Percentiles rank a stretch among this genome's conserved stretches.
phyloP scores from a whole-genome alignment of 2,113 vertebrate species.

The Paedocypris sp. region DNA sequence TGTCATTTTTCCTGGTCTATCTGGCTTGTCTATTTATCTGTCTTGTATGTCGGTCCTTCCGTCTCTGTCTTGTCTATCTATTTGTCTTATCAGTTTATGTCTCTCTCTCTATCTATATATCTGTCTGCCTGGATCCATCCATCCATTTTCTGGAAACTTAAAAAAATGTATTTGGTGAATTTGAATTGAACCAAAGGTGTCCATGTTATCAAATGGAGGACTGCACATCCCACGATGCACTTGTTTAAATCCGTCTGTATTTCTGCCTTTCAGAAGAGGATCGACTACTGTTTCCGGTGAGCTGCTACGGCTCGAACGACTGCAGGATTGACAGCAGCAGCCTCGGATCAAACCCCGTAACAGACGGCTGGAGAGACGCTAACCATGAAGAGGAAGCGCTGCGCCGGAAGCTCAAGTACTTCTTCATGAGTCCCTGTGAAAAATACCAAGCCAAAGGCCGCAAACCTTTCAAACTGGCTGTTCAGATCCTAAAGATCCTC shows the following conservation, averaged over 20 bases:
- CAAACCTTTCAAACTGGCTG: constrained; percentile 73
- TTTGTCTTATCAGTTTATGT: too few species aligned
- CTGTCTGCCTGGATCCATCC: too few species aligned
- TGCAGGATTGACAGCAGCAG: constrained; percentile 24
- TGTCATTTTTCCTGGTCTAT: too few species aligned
- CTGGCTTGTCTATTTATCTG: too few species aligned
- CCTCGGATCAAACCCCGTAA: not conserved
- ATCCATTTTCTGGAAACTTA: too few species aligned
- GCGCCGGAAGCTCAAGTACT: constrained; percentile 79
- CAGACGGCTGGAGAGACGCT: constrained; percentile 39
- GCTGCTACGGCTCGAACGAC: constrained; percentile 43
- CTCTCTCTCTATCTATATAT: too few species aligned
- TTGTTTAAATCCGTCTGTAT: not conserved
- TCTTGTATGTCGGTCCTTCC: too few species aligned
- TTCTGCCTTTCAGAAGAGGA: constrained; percentile 32
- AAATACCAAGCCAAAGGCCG: constrained; percentile 83
- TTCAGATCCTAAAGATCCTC: constrained; percentile 83
- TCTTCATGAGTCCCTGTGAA: constrained; percentile 91
- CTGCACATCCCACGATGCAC: not conserved
- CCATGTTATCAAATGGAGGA: too few species aligned
- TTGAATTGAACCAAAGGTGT: too few species aligned
- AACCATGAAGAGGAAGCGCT: constrained; percentile 71
- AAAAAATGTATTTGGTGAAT: too few species aligned
- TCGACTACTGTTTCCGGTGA: constrained; percentile 25
- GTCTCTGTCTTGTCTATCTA: too few species aligned